phyloP scores from a whole-genome alignment of 2,888 invertebrate genomes.

The Achlya flavicornis region DNA sequence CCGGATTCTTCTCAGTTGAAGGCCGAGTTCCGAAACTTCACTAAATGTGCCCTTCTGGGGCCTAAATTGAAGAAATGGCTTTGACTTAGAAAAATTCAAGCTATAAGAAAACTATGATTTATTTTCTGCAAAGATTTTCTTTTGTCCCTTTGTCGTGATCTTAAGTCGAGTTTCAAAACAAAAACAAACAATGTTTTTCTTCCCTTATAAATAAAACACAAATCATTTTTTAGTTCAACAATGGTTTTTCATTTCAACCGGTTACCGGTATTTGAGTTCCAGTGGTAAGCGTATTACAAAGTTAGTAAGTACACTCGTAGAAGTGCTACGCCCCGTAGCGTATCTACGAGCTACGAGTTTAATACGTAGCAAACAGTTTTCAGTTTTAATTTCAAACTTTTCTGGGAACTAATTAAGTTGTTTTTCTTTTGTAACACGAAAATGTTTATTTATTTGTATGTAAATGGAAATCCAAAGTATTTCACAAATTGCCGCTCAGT shows the following conservation, averaged over 20 bases:
- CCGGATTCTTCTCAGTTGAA: no score
- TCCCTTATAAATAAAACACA: not conserved
- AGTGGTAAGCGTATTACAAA: slow-evolving; percentile 44
- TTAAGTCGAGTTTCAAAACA: not conserved
- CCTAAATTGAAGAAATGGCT: no score
- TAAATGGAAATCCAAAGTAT: slow-evolving; percentile 8
- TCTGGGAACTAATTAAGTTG: slow-evolving; percentile 42
- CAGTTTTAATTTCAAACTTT: slow-evolving; percentile 52
- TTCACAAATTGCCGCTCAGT: not conserved
- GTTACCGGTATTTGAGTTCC: slow-evolving; percentile 47
- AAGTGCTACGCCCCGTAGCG: slow-evolving; percentile 36
- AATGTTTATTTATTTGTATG: slow-evolving; percentile 29
- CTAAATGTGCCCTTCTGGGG: no score
- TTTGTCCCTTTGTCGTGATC: not conserved
- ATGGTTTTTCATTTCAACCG: slow-evolving; percentile 43
- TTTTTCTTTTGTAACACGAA: slow-evolving; percentile 35
- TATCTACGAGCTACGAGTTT: slow-evolving; percentile 35
- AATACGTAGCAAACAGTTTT: slow-evolving; percentile 38
- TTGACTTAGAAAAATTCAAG: not conserved
- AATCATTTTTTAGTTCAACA: slow-evolving; percentile 29
- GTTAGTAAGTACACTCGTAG: slow-evolving; percentile 42
- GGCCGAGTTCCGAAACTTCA: no score
- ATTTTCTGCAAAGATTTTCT: not conserved
- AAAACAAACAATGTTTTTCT: not conserved
- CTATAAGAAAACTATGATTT: not conserved